Base-by-base conservation (phyloP, 2,113 vertebrate species). In the Callopanchax toddi region DNA sequence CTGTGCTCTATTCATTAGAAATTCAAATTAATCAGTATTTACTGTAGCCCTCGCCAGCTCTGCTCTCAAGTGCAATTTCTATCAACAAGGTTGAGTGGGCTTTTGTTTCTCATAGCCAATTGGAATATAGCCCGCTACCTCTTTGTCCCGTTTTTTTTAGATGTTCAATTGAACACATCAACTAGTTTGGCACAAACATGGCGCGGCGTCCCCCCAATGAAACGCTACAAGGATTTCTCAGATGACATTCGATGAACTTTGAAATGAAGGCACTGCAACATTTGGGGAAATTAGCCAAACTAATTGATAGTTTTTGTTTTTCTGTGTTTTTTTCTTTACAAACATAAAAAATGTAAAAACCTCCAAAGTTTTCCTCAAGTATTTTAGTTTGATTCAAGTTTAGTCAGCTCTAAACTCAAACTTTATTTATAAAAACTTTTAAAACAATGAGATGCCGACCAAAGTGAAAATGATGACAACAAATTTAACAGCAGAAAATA, bases 1-100 rank as follows among this genome's bases (percentile, higher is more conserved):
- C 82, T 75, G 71, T 1, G 50, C n/a, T 45, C 78, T 87, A 87
- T 89, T 89, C 87, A 89, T 89, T 87, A 85, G 67, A 74, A 86
- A 89, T 88, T 88, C 86, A 88, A 89, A 89, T 88, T 74, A 89
- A 84, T 86, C 85, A 77, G 86, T 87, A 87, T 90, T 90, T 90
- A 89, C 83, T 85, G 82, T 86, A 76, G 83, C 78, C 56, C 76
- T 83, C 53, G 82, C 83, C 85, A 87, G 79, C 81, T 74, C 78
- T 48, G 77, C 86, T 86, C 86, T 87, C 89, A 87, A 90, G 87
- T 86, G 84, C 84, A 86, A 83, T 90, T 88, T 89, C 86, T 87
- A 87, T 88, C 89, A 87, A 86, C 89, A 90, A 90, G 87, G 89
- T 90, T 88, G 89, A 89, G 87, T 88, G 84, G 81, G 78, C 78